A percentile compares a stretch with the other conserved stretches of the same genome.
phyloP scores from a whole-genome alignment of 1,140 invertebrate genomes.

The Drosophila ambigua region DNA sequence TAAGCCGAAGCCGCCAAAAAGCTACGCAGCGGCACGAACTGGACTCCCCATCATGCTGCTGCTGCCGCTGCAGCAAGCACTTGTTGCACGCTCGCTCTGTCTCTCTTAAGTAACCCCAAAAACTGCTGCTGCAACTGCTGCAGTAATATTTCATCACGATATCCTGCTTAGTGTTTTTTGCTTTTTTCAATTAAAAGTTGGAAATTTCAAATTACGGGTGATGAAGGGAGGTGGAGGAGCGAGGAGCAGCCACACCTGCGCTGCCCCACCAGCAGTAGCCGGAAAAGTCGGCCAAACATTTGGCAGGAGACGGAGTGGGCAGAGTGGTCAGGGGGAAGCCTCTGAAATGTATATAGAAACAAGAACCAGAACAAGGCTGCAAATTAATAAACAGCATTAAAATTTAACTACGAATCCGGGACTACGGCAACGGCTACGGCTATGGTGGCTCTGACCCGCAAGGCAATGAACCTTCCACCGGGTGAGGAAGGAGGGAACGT shows the following conservation, averaged over 20 bases:
- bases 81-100: slow-evolving; percentile 28
- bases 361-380: slow-evolving; percentile 16
- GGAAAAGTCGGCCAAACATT: slow-evolving; percentile 22
- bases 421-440: slow-evolving; percentile 1
- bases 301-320: too few species aligned
- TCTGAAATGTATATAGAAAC: slow-evolving; percentile 11
- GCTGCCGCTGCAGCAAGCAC: slow-evolving; percentile 17
- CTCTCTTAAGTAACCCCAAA: slow-evolving; percentile 17
- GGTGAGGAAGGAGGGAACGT: too few species aligned
- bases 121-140: slow-evolving; percentile 22
- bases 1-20: slow-evolving; percentile 28
- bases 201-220: slow-evolving; percentile 52
- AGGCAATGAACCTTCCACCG: slow-evolving; percentile 45
- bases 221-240: neutral
- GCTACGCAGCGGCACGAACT: slow-evolving; percentile 11
- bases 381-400: slow-evolving; percentile 59
- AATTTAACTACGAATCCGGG: slow-evolving; percentile 38
- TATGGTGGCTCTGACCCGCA: slow-evolving; percentile 26
- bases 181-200: slow-evolving; percentile 52
- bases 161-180: slow-evolving; percentile 52
- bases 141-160: slow-evolving; percentile 55
- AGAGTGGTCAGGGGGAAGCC: neutral
- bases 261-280: neutral
- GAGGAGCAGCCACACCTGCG: slow-evolving; percentile 26
- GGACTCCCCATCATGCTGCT: neutral